Evolutionary conservation across 2,888 invertebrate species (phyloP), one percentile per base, ranked within the genome.

Genomic region (Pammene aurita): DNA sequence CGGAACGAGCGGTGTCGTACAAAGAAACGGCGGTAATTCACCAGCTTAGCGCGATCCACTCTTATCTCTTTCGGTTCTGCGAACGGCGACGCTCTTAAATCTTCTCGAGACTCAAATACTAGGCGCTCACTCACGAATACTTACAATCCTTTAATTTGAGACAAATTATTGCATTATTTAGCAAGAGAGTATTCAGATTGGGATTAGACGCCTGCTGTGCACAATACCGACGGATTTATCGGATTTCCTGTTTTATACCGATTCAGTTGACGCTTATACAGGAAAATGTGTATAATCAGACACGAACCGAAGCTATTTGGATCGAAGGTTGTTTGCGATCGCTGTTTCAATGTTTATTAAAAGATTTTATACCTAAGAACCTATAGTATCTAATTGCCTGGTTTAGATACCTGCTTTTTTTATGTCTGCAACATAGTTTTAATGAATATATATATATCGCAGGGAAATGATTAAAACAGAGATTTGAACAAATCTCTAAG

Each of bases 91-190:
- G 84, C 81, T 83, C 81, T 80, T 88, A 87, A 88, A 89, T 89
- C 86, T 86, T 82, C 75, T 79, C 73, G 74, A 80, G 75, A 80
- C 83, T 83, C 80, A 79, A 85, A 84, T 84, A 80, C 80, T 78
- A 79, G 77, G 73, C 74, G 75, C 74, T 78, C 79, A 80, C 79
- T 84, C 79, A 83, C 78, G 82, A 83, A 83, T 81, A 83, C 83
- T 85, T 85, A 83, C 80, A 85, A 87, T 80, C 83, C 83, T 84
- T 85, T 86, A 85, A 86, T 85, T 86, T 81, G 78, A 77, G 80
- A 82, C 83, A 85, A 86, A 86, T 85, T 83, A 85, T 84, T 83
- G 82, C 83, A 84, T 86, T 84, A 85, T 83, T 85, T 83, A 80
- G 76, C 73, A 77, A n/a, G 79, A 75, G 63, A 38, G 55, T 60